A percentile compares a stretch with the other conserved stretches of the same genome.
Conservation (phyloP, 2,888 invertebrate genomes). For the Tipula confusa region DNA sequence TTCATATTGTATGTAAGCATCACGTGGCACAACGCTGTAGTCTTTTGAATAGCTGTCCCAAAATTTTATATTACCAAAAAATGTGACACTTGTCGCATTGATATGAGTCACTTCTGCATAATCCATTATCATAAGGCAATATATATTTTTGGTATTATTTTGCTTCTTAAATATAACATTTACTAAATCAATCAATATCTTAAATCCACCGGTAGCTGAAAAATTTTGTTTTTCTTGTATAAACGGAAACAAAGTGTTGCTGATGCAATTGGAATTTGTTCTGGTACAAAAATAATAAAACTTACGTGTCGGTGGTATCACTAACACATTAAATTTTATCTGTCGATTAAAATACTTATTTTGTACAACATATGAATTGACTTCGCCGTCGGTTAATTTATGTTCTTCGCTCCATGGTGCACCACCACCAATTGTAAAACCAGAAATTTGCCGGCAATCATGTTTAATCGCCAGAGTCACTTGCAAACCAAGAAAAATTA, state of each 20-base stretch:
- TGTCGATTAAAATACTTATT: background rate
- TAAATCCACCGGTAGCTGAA: background rate
- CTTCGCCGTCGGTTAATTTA: background rate
- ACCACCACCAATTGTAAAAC: background rate
- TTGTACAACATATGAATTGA: background rate
- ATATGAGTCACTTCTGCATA: background rate
- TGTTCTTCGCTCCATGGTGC: background rate
- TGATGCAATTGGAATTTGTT: background rate
- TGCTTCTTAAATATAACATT: background rate
- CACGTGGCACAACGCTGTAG: too few species aligned
- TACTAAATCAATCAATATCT: background rate
- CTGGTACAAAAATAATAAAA: background rate
- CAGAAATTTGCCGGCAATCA: too few species aligned
- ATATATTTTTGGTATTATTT: background rate
- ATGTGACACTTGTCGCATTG: background rate
- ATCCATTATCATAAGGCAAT: background rate
- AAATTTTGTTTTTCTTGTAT: background rate
- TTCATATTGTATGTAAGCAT: too few species aligned
- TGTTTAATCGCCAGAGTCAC: too few species aligned
- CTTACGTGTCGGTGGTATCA: background rate
- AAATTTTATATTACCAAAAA: background rate
- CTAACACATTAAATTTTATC: background rate
- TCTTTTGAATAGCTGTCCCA: too few species aligned
- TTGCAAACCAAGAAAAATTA: too few species aligned
- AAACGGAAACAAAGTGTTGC: background rate